Evolutionary conservation across 2,888 invertebrate species (phyloP).

Genomic region (Abscondita cerata): DNA sequence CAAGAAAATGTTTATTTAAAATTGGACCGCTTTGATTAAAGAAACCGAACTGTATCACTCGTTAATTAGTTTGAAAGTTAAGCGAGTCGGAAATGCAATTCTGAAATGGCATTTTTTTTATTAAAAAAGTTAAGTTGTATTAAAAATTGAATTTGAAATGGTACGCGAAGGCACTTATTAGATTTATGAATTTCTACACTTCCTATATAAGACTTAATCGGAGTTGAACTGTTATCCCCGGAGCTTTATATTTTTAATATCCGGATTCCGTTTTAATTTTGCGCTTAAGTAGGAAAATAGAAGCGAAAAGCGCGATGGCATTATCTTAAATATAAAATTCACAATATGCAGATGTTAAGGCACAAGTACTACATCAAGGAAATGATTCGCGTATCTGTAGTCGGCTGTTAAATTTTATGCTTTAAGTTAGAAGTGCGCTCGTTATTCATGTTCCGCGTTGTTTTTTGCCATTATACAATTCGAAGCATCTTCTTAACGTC

Average conservation of each 20-base stretch:
- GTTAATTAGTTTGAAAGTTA: neutral
- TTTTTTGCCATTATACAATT: constrained; percentile 33
- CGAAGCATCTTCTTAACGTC: constrained; percentile 32
- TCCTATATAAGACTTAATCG: constrained; percentile 1
- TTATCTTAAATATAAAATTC: constrained; percentile 43
- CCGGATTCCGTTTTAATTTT: constrained; percentile 28
- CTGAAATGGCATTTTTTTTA: neutral
- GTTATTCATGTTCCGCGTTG: constrained; percentile 45
- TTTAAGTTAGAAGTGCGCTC: constrained; percentile 48
- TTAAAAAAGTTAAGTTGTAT: constrained; percentile 6
- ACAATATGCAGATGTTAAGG: constrained; percentile 43
- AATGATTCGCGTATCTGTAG: constrained; percentile 46
- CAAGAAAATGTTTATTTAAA: too few relatives aligned
- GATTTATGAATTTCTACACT: constrained; percentile 9
- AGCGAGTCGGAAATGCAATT: neutral
- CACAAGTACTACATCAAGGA: constrained; percentile 34
- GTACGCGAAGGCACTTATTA: constrained; percentile 5
- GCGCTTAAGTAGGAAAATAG: constrained; percentile 30
- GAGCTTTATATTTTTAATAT: constrained; percentile 35
- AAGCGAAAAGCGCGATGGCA: constrained; percentile 21
- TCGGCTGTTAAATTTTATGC: constrained; percentile 52
- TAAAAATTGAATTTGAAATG: constrained; percentile 6
- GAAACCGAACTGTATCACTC: neutral
- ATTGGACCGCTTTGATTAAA: too few relatives aligned
- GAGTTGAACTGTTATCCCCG: constrained; percentile 18